Conservation (phyloP, 2,797 vertebrate genomes). For the Sebastes baramenuke region DNA sequence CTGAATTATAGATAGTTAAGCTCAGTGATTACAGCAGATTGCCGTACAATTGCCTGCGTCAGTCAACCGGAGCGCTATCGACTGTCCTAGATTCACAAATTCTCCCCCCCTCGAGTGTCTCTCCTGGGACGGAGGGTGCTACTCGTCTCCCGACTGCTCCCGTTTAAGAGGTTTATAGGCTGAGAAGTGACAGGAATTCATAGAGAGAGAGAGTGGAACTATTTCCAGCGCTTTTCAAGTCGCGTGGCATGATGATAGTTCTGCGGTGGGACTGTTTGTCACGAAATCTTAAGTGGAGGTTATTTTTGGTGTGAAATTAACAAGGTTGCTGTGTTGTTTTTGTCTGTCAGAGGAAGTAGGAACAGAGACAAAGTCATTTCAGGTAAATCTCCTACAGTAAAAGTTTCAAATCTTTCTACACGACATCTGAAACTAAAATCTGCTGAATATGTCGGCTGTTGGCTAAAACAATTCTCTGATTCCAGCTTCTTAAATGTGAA, state of each 20-base stretch:
- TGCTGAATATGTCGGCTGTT: no score
- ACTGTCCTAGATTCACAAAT: constrained; percentile 49
- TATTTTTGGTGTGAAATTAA: constrained; percentile 40
- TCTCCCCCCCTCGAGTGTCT: constrained; percentile 46
- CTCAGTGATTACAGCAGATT: constrained; percentile 50
- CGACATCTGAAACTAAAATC: no score
- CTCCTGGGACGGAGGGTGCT: constrained; percentile 39
- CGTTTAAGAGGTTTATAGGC: constrained; percentile 36
- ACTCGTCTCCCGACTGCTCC: constrained; percentile 4
- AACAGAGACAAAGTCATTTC: neutral
- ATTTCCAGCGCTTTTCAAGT: constrained; percentile 33
- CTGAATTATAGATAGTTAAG: constrained; percentile 35
- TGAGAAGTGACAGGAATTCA: constrained; percentile 36
- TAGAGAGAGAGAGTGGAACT: constrained; percentile 15
- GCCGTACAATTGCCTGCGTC: constrained; percentile 24
- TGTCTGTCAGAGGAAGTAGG: neutral
- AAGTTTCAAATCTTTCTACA: neutral
- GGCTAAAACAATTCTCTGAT: no score
- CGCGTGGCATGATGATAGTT: neutral
- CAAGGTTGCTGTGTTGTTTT: constrained; percentile 9
- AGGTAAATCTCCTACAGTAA: constrained; percentile 16
- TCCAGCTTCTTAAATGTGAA: no score
- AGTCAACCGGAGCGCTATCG: constrained; percentile 17
- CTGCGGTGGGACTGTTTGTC: constrained; percentile 26
- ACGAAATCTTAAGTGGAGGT: constrained; percentile 8